Percentiles rank a stretch among this genome's conserved stretches.
Evolutionary conservation across 2,888 invertebrate genomes (phyloP).

Genomic region (Cyaniris semiargus): DNA sequence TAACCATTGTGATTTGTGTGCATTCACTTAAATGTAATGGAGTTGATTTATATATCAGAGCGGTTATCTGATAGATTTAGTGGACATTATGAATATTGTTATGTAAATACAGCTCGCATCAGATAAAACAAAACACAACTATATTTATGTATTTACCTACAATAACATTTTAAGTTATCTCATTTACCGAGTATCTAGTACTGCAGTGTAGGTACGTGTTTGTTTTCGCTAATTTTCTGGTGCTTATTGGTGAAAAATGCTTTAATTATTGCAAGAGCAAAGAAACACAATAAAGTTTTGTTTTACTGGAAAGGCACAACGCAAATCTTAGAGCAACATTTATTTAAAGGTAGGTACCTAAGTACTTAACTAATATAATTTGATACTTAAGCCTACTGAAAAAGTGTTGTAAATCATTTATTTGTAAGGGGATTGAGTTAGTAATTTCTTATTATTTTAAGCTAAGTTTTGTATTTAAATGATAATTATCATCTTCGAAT

Average conservation of each 20-base stretch:
- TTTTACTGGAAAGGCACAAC: too few species aligned
- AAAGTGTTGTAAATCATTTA: too few species aligned
- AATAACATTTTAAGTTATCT: neutral
- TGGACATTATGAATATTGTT: conserved; percentile 1
- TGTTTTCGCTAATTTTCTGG: neutral
- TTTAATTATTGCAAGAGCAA: neutral
- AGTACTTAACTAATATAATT: too few species aligned
- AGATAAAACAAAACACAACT: neutral
- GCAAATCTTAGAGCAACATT: too few species aligned
- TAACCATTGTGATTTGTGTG: neutral
- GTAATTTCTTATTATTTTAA: too few species aligned
- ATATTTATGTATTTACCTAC: neutral
- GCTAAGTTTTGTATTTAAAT: too few species aligned
- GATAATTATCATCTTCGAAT: too few species aligned
- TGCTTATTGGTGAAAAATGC: neutral
- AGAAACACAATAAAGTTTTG: too few species aligned
- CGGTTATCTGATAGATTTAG: conserved; percentile 9
- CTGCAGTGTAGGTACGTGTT: neutral
- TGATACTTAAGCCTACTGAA: too few species aligned
- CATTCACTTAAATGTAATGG: neutral
- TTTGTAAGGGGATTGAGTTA: too few species aligned
- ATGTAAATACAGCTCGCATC: neutral
- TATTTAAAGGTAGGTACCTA: too few species aligned
- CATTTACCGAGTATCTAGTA: neutral
- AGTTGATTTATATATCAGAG: neutral